Evolutionary conservation across 1,140 invertebrate species (phyloP).

Genomic region (Drosophila setifemur): DNA sequence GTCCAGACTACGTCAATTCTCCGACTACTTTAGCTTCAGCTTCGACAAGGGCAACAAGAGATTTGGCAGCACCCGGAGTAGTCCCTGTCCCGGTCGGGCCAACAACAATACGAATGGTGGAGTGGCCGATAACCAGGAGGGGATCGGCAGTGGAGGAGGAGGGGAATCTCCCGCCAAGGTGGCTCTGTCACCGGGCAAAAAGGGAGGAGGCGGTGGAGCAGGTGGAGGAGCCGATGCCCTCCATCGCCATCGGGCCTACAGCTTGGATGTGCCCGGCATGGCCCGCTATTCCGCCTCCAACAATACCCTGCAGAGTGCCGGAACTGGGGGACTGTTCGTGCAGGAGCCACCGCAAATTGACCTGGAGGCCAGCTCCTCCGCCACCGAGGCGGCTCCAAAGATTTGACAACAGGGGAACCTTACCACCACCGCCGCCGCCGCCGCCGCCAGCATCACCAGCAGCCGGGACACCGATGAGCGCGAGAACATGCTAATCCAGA

Average conservation of each 20-base stretch:
- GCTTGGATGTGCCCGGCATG: conserved; percentile 71
- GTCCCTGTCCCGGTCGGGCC: conserved; percentile 50
- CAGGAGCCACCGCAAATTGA: conserved; percentile 33
- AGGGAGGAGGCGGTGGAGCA: background rate
- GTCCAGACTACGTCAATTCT: conserved; percentile 75
- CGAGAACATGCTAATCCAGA: background rate
- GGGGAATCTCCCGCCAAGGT: too few relatives aligned
- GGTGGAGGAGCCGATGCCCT: conserved; percentile 3
- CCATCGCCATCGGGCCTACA: conserved; percentile 74
- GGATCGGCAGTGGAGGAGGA: background rate
- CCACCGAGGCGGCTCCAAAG: conserved; percentile 64
- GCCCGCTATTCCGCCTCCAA: conserved; percentile 54
- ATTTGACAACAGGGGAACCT: conserved; percentile 82
- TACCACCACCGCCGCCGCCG: too few relatives aligned
- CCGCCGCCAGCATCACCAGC: conserved; percentile 38
- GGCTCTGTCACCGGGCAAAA: conserved; percentile 1
- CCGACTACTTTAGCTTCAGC: conserved; percentile 78
- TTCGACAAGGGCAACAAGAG: conserved; percentile 80
- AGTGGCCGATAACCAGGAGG: conserved; percentile 1
- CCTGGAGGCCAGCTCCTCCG: conserved; percentile 63
- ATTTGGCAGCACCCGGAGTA: conserved; percentile 76
- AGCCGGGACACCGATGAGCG: too few relatives aligned
- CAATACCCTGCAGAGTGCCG: conserved; percentile 70
- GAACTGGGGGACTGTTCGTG: too few relatives aligned
- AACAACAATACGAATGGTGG: conserved; percentile 66